Evolutionary conservation across 2,797 vertebrate genomes (phyloP).

Genomic region (Liasis olivaceus): DNA sequence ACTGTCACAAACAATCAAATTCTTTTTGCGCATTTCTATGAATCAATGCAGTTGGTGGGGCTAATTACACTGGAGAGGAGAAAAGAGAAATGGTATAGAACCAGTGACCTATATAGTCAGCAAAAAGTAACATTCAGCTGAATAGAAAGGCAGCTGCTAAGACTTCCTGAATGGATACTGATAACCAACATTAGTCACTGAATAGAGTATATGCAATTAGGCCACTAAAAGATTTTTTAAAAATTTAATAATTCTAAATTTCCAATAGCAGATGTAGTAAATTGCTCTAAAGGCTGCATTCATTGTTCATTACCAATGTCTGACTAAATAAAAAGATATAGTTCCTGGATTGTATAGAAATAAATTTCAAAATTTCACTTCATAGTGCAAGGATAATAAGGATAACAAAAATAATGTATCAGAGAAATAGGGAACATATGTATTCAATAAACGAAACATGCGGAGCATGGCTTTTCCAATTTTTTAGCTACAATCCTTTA

Average conservation of each 20-base stretch:
- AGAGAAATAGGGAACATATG: constrained; percentile 42
- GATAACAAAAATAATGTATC: constrained; percentile 37
- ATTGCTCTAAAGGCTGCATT: constrained; percentile 19
- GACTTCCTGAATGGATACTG: constrained; percentile 65
- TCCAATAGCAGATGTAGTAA: constrained; percentile 30
- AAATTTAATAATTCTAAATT: constrained; percentile 6
- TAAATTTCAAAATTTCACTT: constrained; percentile 40
- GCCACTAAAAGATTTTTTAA: constrained; percentile 30
- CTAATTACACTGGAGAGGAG: constrained; percentile 46
- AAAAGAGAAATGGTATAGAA: constrained; percentile 37
- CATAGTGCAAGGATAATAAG: neutral
- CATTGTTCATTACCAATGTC: neutral
- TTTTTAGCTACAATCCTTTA: neutral
- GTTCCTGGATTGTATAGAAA: neutral
- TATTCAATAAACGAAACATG: constrained; percentile 60
- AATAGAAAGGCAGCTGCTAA: constrained; percentile 65
- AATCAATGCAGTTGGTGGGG: constrained; percentile 54
- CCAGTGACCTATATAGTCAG: constrained; percentile 43
- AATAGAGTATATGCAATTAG: constrained; percentile 46
- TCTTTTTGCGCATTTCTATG: constrained; percentile 53
- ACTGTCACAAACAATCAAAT: constrained; percentile 37
- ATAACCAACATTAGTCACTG: constrained; percentile 62
- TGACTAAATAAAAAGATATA: neutral
- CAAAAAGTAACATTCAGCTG: constrained; percentile 49
- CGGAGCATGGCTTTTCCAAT: neutral